Conservation (phyloP, 2,113 vertebrate genomes). For the Bothrops jararaca region DNA sequence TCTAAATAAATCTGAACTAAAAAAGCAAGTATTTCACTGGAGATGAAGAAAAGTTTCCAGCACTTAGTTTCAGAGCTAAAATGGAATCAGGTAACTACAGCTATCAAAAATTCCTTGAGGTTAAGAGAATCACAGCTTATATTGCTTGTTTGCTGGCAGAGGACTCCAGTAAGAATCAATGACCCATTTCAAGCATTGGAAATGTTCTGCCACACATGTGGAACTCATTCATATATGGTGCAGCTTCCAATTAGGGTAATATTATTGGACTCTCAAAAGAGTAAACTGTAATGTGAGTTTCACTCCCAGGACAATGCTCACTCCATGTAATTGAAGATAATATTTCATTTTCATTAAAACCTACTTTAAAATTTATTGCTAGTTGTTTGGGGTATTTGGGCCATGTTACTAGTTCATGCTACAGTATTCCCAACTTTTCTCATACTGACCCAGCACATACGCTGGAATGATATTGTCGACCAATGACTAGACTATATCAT, state of each 20-base stretch:
- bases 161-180: not conserved
- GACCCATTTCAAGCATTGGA: not conserved
- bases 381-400: not conserved
- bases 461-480: not conserved
- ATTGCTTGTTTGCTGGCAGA: not conserved
- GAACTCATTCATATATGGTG: not conserved
- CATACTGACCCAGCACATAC: not conserved
- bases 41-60: not conserved
- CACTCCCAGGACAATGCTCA: not conserved
- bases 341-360: not conserved
- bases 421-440: not conserved
- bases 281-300: not conserved
- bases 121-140: not conserved
- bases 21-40: not conserved
- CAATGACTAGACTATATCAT: not conserved
- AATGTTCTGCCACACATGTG: not conserved
- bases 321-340: not conserved
- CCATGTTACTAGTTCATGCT: not conserved
- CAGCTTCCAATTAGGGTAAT: not conserved
- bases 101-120: not conserved
- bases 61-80: not conserved
- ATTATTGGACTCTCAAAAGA: not conserved
- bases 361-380: not conserved
- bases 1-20: not conserved
- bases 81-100: not conserved